Evolutionary conservation across 2,888 invertebrate species (phyloP).

Genomic region (Eubasilissa splendida): DNA sequence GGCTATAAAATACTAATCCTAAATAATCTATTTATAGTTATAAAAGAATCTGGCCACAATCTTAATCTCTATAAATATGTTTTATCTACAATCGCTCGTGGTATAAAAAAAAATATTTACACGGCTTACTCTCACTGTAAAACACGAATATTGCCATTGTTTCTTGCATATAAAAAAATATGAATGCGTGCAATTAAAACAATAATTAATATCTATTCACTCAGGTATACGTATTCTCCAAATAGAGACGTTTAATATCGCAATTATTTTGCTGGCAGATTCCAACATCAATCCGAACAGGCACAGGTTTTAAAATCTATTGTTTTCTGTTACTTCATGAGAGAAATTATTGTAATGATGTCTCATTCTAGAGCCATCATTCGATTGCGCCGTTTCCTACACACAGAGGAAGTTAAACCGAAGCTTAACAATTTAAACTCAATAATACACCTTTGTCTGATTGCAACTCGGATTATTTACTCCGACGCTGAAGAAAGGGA

Average conservation of each 20-base stretch:
- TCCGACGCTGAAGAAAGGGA: conserved; percentile 1
- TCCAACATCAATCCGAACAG: neutral
- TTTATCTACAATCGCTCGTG: neutral
- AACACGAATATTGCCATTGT: conserved; percentile 30
- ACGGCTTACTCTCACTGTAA: conserved; percentile 11
- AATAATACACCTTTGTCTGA: neutral
- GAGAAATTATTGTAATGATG: conserved; percentile 7
- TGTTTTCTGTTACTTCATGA: conserved; percentile 11
- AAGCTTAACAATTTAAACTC: no score
- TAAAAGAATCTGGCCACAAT: no score
- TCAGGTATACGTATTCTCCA: neutral
- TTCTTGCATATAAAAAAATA: neutral
- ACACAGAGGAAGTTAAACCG: no score
- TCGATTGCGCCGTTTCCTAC: conserved; percentile 1
- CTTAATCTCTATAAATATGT: no score
- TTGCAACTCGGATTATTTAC: neutral
- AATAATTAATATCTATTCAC: neutral
- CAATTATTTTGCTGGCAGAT: conserved; percentile 24
- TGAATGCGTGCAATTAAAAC: conserved; percentile 15
- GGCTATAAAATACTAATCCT: no score
- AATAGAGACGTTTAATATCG: conserved; percentile 7
- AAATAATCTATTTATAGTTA: no score
- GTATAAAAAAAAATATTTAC: conserved; percentile 9
- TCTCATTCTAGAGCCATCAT: neutral
- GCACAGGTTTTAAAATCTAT: conserved; percentile 7